phyloP scores from a whole-genome alignment of 1,140 invertebrate genomes.

The Aphidius ervi region DNA sequence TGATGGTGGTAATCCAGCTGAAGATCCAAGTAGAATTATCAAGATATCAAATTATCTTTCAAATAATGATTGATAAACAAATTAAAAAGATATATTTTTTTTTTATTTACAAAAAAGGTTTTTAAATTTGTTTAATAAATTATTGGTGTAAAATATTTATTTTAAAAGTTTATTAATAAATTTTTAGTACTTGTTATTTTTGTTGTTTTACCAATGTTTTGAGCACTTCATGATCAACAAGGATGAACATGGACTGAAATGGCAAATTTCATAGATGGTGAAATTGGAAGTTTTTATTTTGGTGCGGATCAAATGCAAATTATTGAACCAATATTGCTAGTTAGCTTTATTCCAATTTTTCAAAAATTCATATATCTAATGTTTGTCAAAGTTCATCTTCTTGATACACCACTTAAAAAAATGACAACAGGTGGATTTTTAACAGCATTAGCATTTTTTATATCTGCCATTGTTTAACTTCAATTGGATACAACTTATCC shows the following conservation, averaged over 20 bases:
- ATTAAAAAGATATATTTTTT: constrained; percentile 22
- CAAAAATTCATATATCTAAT: constrained; percentile 67
- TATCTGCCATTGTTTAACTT: constrained; percentile 81
- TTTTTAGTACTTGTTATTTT: constrained; percentile 75
- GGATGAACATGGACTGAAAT: constrained; percentile 95
- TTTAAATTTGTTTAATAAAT: no score
- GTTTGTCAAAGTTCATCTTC: constrained; percentile 50
- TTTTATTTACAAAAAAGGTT: no score
- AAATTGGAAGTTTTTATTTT: constrained; percentile 64
- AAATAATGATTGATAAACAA: constrained; percentile 20
- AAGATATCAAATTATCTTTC: constrained; percentile 16
- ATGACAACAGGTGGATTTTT: constrained; percentile 79
- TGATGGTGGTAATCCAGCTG: constrained; percentile 46
- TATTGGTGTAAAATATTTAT: no score
- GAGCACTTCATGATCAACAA: constrained; percentile 84
- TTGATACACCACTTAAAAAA: constrained; percentile 68
- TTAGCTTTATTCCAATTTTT: constrained; percentile 84
- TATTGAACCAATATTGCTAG: constrained; percentile 79
- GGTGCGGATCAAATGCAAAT: constrained; percentile 90
- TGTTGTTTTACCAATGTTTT: constrained; percentile 82
- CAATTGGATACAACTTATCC: constrained; percentile 72
- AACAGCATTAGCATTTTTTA: constrained; percentile 77
- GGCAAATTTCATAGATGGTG: constrained; percentile 83
- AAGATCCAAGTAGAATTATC: constrained; percentile 30
- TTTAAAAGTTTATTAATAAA: no score